Evolutionary conservation across 2,797 vertebrate species (phyloP), one percentile per base, ranked within the genome.

Genomic region (Pteronotus mesoamericanus): DNA sequence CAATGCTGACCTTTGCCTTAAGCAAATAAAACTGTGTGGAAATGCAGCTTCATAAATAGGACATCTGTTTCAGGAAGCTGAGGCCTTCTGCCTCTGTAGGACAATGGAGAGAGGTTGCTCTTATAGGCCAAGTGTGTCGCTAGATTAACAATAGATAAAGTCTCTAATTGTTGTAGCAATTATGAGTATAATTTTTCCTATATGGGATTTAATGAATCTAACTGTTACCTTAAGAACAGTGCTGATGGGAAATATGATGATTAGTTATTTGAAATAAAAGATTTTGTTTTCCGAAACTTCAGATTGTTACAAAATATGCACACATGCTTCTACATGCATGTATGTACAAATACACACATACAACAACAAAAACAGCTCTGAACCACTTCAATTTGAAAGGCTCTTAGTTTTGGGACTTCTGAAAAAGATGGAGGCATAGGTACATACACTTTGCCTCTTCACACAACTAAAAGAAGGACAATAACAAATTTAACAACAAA

Each of bases 121-220:
- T 79, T 55, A 59, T 3, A 24, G 53, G 44, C 14, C 21, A 22
- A 64, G 1, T 85, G 15, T 37, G 26, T 77, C 93, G 93, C 37
- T 57, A 89, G 29, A 55, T 74, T 87, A 79, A 78, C 57, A 93
- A 68, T 15, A 85, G 53, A 74, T n/a, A 57, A 87, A 6, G 14
- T 34, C 29, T 95, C 53, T 53, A 51, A 46, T 79, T 96, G 46
- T 9, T 64, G 90, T 92, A 32, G 34, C 15, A 88, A 94, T 94
- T 22, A 9, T 51, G 69, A 93, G 46, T 71, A 55, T 53, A 95
- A 44, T 48, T 87, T 89, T 69, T 57, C 11, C 32, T 10, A 55
- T 53, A 39, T 92, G 24, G 9, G 78, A 90, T 91, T 80, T 79
- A 93, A 78, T 87, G 89, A 94, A 80, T 21, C 46, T 79, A 69